Conservation (phyloP, 2,113 vertebrate species). For the Mesembrinibis cayennensis region DNA sequence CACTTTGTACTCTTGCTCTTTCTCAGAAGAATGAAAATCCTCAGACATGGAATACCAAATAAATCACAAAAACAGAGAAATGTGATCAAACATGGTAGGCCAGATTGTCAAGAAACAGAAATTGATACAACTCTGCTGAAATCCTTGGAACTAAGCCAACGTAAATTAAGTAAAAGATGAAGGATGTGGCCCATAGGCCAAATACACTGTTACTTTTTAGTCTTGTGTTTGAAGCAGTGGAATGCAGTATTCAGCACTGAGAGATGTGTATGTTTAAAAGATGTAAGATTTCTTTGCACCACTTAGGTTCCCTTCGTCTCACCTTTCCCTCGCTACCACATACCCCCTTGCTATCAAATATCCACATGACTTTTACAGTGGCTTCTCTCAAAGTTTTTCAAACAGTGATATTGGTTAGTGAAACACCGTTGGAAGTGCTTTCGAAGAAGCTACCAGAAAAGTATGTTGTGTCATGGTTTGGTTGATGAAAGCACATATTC, state of each 20-base stretch:
- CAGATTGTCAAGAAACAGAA: not conserved
- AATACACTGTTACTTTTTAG: not conserved
- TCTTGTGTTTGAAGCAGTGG: not conserved
- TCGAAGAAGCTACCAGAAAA: not conserved
- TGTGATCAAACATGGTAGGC: not conserved
- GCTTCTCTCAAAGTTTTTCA: not conserved
- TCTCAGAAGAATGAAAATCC: not conserved
- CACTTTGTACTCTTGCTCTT: not conserved
- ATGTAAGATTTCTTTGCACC: not conserved
- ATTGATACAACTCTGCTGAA: not conserved
- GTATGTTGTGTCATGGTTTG: not conserved
- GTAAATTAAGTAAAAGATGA: not conserved
- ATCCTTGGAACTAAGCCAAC: not conserved
- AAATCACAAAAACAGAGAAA: not conserved
- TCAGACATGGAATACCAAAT: not conserved
- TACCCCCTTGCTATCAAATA: not conserved
- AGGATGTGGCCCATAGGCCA: not conserved
- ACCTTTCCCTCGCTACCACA: accelerated
- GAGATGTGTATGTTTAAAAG: not conserved
- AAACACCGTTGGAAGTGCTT: not conserved
- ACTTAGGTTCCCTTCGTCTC: not conserved
- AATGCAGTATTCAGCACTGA: not conserved
- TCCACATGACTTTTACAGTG: not conserved
- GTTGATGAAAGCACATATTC: not conserved
- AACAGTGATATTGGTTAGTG: not conserved